Conservation (phyloP, 2,888 invertebrate genomes). For the Cephus sareptanus region DNA sequence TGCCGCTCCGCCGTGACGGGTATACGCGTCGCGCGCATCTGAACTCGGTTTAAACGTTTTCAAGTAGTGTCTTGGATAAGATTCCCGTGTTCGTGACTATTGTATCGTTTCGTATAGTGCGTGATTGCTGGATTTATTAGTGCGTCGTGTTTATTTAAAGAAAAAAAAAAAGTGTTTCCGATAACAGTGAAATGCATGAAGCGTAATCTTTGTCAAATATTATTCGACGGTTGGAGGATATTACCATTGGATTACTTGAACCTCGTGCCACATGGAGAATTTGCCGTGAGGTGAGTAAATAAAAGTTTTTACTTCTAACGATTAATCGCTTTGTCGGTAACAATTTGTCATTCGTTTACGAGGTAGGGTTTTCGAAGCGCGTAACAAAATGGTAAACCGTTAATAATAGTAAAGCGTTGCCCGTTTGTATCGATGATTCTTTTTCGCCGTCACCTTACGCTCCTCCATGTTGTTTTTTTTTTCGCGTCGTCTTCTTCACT, state of each 20-base stretch:
- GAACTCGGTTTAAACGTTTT: slow-evolving; percentile 1
- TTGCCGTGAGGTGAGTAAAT: slow-evolving; percentile 23
- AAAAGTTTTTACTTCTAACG: background rate
- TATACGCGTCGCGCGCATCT: slow-evolving; percentile 17
- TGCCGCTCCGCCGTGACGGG: slow-evolving; percentile 54
- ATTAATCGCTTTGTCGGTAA: background rate
- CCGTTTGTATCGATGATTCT: background rate
- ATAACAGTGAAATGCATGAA: background rate
- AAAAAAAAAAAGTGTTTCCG: background rate
- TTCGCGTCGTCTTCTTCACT: background rate
- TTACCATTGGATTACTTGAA: slow-evolving; percentile 36
- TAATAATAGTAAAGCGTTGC: background rate
- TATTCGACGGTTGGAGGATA: slow-evolving; percentile 11
- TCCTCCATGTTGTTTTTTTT: background rate
- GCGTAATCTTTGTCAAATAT: background rate
- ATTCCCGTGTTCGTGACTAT: background rate
- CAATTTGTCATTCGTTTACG: background rate
- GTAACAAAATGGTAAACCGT: background rate
- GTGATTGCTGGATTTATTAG: background rate
- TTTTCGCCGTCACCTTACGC: background rate
- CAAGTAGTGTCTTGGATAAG: background rate
- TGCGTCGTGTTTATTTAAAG: background rate
- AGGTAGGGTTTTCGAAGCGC: background rate
- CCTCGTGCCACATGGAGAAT: slow-evolving; percentile 14
- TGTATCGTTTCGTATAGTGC: slow-evolving; percentile 1